Conservation (phyloP, 2,113 vertebrate species). For the Gambusia affinis region DNA sequence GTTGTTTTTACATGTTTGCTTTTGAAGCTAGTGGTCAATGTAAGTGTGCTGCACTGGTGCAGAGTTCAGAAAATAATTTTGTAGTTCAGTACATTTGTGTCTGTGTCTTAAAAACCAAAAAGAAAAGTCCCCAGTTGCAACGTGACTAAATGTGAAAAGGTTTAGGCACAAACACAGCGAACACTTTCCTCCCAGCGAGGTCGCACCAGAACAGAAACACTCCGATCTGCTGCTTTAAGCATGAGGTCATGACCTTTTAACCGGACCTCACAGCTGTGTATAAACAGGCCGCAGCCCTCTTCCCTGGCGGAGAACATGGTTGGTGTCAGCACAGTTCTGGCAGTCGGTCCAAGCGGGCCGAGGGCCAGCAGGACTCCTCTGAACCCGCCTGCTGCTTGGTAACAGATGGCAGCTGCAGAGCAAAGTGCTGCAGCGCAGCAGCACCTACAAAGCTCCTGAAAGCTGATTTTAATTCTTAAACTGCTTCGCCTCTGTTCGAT, state of each 20-base stretch:
- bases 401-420: slow-evolving; percentile 59
- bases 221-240: slow-evolving; percentile 30
- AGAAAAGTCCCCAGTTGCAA: no score
- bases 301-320: slow-evolving; percentile 19
- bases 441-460: slow-evolving; percentile 44
- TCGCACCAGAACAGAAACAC: slow-evolving; percentile 20
- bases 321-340: slow-evolving; percentile 35
- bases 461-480: slow-evolving; percentile 70
- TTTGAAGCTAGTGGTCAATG: no score
- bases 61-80: no score
- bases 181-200: not conserved
- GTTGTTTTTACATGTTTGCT: no score
- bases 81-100: not conserved
- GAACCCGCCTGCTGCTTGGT: slow-evolving; percentile 32
- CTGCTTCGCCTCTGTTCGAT: slow-evolving; percentile 32
- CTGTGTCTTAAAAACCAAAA: not conserved
- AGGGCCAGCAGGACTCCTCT: slow-evolving; percentile 34
- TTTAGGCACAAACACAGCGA: not conserved
- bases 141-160: no score
- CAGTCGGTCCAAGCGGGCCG: slow-evolving; percentile 30
- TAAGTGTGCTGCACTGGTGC: no score
- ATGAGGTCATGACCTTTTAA: slow-evolving; percentile 51
- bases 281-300: slow-evolving; percentile 28
- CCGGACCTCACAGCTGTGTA: slow-evolving; percentile 38
- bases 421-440: slow-evolving; percentile 51